Evolutionary conservation across 2,888 invertebrate species (phyloP).

Genomic region (Charanyca ferruginea): DNA sequence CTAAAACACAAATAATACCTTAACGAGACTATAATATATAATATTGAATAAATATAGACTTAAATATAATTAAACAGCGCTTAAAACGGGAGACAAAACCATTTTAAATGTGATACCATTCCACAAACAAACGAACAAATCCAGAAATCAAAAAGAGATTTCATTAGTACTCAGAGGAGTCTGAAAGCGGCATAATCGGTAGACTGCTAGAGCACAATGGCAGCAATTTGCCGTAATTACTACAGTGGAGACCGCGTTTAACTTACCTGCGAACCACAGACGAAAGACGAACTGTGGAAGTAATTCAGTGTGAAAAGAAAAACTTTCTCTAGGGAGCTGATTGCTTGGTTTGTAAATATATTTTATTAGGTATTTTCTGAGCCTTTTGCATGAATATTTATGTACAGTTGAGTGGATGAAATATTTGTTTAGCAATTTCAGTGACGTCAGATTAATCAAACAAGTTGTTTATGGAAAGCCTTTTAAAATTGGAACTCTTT

Average conservation of each 20-base stretch:
- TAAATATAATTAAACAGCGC: conserved; percentile 6
- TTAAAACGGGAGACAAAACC: conserved; percentile 8
- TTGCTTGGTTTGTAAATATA: conserved; percentile 53
- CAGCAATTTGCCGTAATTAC: conserved; percentile 84
- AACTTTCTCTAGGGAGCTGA: conserved; percentile 57
- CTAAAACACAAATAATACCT: neutral
- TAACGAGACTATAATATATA: neutral
- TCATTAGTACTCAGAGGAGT: conserved; percentile 57
- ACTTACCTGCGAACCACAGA: conserved; percentile 63
- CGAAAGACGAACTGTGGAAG: conserved; percentile 45
- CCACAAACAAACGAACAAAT: conserved; percentile 55
- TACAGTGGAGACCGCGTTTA: conserved; percentile 67
- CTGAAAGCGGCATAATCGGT: conserved; percentile 60
- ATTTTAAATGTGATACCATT: conserved; percentile 48
- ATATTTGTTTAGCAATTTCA: conserved; percentile 1
- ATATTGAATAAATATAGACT: neutral
- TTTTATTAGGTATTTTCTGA: conserved; percentile 16
- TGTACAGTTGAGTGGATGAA: conserved; percentile 1
- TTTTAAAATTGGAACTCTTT: conserved; percentile 21
- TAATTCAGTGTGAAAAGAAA: conserved; percentile 54
- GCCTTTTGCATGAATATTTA: conserved; percentile 18
- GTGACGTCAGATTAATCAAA: conserved; percentile 16
- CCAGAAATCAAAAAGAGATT: conserved; percentile 59
- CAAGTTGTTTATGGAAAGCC: conserved; percentile 6
- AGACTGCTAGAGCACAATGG: conserved; percentile 77